Evolutionary conservation across 2,888 invertebrate genomes (phyloP).

Genomic region (Melinopterus prodromus): DNA sequence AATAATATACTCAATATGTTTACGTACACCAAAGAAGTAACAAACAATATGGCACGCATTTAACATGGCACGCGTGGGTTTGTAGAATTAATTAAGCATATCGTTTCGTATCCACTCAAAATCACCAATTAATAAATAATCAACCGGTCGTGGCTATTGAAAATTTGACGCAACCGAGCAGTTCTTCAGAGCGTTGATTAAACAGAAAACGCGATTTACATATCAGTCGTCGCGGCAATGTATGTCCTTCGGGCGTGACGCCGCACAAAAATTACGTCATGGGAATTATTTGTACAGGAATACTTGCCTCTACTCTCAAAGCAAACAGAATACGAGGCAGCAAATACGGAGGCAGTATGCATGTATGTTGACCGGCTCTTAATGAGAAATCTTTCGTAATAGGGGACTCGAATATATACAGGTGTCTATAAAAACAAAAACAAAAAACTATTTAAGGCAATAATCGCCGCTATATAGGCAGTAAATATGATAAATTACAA

Average conservation of each 20-base stretch:
- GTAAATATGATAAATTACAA: no score
- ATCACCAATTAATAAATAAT: background rate
- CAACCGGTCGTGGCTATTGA: background rate
- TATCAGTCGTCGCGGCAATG: background rate
- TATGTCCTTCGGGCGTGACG: background rate
- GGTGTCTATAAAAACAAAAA: conserved; percentile 4
- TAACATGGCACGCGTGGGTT: background rate
- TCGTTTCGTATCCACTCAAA: background rate
- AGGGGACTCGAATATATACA: background rate
- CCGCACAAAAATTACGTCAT: conserved; percentile 17
- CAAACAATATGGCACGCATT: no score
- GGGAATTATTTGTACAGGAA: conserved; percentile 11
- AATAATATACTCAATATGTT: no score
- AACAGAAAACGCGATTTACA: background rate
- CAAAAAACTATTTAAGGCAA: background rate
- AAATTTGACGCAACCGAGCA: background rate
- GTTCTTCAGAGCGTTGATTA: background rate
- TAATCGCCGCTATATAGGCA: no score
- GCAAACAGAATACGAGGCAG: background rate
- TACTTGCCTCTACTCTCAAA: background rate
- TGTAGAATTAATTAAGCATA: background rate
- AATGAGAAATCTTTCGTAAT: background rate
- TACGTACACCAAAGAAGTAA: no score
- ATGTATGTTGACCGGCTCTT: background rate
- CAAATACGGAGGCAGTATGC: background rate